phyloP scores from a whole-genome alignment of 2,888 invertebrate species.

The Cephus runcator region DNA sequence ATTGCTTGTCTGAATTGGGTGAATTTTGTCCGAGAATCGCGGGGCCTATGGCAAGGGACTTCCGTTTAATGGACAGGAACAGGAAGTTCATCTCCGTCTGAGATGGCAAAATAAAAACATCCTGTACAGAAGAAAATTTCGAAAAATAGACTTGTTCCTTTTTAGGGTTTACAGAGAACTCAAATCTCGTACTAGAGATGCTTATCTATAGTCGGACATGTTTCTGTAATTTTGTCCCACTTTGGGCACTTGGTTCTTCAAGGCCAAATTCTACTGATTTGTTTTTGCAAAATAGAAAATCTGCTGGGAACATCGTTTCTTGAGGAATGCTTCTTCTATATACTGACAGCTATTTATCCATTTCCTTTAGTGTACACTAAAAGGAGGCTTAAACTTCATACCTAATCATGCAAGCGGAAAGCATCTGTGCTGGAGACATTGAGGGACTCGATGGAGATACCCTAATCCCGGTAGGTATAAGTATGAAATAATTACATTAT shows the following conservation, averaged over 20 bases:
- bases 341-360: conserved; percentile 27
- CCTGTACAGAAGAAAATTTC: conserved; percentile 56
- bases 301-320: conserved; percentile 24
- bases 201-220: background rate
- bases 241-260: conserved; percentile 35
- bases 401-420: conserved; percentile 60
- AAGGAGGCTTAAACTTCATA: conserved; percentile 27
- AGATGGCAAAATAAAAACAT: conserved; percentile 61
- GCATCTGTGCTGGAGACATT: conserved; percentile 59
- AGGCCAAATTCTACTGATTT: conserved; percentile 34
- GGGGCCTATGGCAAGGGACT: conserved; percentile 63
- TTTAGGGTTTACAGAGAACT: conserved; percentile 9
- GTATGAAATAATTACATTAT: background rate
- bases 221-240: conserved; percentile 20
- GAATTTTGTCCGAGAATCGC: conserved; percentile 45
- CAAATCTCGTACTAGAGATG: conserved; percentile 4
- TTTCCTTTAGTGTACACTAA: conserved; percentile 39
- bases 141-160: conserved; percentile 37
- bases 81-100: conserved; percentile 59
- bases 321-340: conserved; percentile 19
- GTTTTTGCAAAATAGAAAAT: conserved; percentile 29
- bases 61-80: conserved; percentile 64
- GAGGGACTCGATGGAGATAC: conserved; percentile 60
- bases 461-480: conserved; percentile 64
- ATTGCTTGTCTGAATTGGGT: conserved; percentile 32